Evolutionary conservation across 2,888 invertebrate species (phyloP).

Genomic region (Pseudococcus longispinus): DNA sequence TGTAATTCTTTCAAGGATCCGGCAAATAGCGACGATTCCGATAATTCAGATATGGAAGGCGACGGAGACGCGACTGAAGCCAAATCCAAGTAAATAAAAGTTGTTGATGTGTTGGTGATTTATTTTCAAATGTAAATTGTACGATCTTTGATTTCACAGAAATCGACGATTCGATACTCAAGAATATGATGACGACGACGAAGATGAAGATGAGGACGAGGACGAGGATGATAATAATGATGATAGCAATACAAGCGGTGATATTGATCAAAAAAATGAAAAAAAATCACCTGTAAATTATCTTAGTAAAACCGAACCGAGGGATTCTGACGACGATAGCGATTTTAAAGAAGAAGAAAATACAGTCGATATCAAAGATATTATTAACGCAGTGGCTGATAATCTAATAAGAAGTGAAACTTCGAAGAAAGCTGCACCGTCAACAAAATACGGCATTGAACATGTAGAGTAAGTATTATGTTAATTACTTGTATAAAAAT

Average conservation of each 20-base stretch:
- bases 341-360: slow-evolving; percentile 63
- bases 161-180: slow-evolving; percentile 58
- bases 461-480: neutral
- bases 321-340: slow-evolving; percentile 60
- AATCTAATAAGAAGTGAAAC: neutral
- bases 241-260: neutral
- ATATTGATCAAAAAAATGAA: no score
- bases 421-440: neutral
- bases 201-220: slow-evolving; percentile 58
- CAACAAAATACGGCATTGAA: neutral
- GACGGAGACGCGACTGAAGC: slow-evolving; percentile 60
- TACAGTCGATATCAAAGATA: slow-evolving; percentile 62
- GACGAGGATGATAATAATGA: slow-evolving; percentile 60
- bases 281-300: neutral
- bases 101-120: no score
- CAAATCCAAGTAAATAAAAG: slow-evolving; percentile 21
- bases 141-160: slow-evolving; percentile 59
- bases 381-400: neutral
- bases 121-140: neutral
- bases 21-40: slow-evolving; percentile 57
- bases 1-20: neutral
- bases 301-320: neutral
- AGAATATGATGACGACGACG: slow-evolving; percentile 59
- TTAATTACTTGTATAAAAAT: neutral
- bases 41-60: slow-evolving; percentile 59